Conservation (phyloP, 2,797 vertebrate species). For the Acrocephalus scirpaceus region DNA sequence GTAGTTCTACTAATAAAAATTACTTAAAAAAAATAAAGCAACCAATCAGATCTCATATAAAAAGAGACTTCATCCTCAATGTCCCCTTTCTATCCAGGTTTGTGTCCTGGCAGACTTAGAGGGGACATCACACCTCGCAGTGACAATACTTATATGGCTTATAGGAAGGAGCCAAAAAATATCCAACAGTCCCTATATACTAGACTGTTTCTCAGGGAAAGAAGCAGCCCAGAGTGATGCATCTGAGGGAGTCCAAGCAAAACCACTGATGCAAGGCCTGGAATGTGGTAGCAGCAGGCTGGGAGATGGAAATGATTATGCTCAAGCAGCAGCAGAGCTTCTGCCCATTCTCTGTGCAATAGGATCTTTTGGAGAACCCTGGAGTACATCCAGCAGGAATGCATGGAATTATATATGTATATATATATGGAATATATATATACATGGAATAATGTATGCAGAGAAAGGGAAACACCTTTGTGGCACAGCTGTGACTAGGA, state of each 20-base stretch:
- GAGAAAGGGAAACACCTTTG: not conserved
- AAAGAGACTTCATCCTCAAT: not conserved
- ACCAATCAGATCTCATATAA: not conserved
- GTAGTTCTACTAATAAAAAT: not conserved
- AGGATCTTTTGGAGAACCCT: not conserved
- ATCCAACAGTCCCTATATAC: not conserved
- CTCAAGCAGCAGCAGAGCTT: not conserved
- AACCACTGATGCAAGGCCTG: not conserved
- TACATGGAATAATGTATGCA: rapidly evolving
- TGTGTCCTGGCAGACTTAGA: not conserved
- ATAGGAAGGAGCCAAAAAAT: not conserved
- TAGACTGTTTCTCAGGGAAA: not conserved
- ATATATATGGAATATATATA: no score
- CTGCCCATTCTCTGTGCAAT: not conserved
- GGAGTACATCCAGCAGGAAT: not conserved
- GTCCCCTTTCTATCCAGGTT: not conserved
- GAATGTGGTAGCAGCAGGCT: not conserved
- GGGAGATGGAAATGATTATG: not conserved
- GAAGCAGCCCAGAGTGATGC: not conserved
- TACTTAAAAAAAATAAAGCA: not conserved
- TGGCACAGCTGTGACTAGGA: not conserved
- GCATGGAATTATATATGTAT: no score
- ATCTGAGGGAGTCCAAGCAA: not conserved
- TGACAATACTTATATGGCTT: not conserved
- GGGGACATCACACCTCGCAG: not conserved